These are phyloP conservation scores for Latrodectus hesperus DNA, from an alignment of 2,888 invertebrate species.

Conservation along the genomic window DNA sequence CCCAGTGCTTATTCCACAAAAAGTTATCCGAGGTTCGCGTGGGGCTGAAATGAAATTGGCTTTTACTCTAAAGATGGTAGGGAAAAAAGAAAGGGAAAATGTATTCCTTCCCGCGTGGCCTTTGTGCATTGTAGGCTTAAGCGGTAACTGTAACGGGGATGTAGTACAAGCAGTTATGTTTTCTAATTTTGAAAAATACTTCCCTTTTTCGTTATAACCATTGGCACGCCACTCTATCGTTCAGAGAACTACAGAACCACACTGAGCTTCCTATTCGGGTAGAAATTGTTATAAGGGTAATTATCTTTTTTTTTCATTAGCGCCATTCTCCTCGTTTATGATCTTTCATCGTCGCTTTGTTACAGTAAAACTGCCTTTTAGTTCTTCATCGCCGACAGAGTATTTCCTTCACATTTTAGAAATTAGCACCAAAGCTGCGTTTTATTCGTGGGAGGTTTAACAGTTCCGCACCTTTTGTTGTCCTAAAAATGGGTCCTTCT, in stretches of 20 bases:
- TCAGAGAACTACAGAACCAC: constrained; percentile 13
- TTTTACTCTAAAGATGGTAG: constrained; percentile 51
- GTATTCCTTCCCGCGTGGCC: not conserved
- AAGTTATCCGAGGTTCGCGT: constrained; percentile 55
- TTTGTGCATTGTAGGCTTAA: constrained; percentile 48
- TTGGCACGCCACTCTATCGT: constrained; percentile 43
- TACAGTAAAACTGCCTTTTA: no score
- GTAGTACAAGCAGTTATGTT: constrained; percentile 27
- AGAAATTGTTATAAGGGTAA: constrained; percentile 16
- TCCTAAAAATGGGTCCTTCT: no score
- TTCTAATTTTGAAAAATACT: constrained; percentile 56
- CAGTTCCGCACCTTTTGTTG: no score
- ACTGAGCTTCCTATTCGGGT: not conserved
- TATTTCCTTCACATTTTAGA: no score
- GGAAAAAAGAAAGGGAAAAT: constrained; percentile 8
- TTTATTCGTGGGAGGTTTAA: no score
- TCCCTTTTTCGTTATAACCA: constrained; percentile 15
- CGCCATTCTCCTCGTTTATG: not conserved
- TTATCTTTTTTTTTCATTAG: constrained; percentile 18
- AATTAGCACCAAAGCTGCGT: no score
- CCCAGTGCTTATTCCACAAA: constrained; percentile 35
- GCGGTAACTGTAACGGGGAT: constrained; percentile 53
- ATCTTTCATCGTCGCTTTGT: no score
- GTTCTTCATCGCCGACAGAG: no score
- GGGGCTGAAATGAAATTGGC: constrained; percentile 64